Evolutionary conservation across 2,113 vertebrate species (phyloP).

Genomic region (Sciurus niger): DNA sequence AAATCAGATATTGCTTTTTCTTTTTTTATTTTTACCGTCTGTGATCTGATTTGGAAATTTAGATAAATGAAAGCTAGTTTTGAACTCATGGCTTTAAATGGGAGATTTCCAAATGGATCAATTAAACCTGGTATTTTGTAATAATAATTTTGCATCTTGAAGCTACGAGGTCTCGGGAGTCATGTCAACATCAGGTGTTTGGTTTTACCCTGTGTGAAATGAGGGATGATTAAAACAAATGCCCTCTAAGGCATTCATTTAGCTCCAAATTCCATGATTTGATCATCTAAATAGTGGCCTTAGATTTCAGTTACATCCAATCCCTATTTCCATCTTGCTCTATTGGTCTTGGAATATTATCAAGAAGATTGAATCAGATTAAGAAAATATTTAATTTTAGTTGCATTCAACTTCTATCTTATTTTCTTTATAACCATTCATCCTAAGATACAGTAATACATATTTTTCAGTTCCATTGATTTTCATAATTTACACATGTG

Average conservation of each 20-base stretch:
- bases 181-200: not conserved
- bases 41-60: not conserved
- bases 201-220: slow-evolving; percentile 26
- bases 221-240: not conserved
- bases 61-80: slow-evolving; percentile 15
- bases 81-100: not conserved
- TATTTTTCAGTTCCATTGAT: not conserved
- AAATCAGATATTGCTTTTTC: not conserved
- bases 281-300: not conserved
- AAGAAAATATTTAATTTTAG: slow-evolving; percentile 40
- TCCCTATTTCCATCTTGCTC: not conserved
- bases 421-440: slow-evolving; percentile 2
- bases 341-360: not conserved
- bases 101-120: not conserved
- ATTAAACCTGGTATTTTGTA: not conserved
- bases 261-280: not conserved
- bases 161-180: not conserved
- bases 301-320: not conserved
- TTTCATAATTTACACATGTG: not conserved
- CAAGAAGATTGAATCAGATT: not conserved
- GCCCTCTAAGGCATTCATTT: not conserved
- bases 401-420: not conserved
- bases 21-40: not conserved
- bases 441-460: not conserved
- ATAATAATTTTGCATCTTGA: not conserved